These are phyloP conservation scores for Pogonomyrmex californicus DNA, from an alignment of 1,140 invertebrate species.

Conservation along the genomic window DNA sequence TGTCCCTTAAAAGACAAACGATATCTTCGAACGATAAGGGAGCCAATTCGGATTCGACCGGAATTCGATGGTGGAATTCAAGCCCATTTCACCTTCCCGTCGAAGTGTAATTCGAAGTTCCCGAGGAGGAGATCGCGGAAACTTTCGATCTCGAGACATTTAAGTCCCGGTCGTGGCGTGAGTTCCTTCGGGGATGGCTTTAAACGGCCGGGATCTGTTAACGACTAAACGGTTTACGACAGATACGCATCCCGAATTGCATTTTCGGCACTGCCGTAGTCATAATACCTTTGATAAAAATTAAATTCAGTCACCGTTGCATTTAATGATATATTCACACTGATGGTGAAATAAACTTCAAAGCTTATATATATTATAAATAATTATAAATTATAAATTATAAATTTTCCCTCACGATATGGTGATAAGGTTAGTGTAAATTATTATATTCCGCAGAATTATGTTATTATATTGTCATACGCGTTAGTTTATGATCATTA, in stretches of 20 bases:
- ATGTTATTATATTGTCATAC: background rate
- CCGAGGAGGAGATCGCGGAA: slow-evolving; percentile 28
- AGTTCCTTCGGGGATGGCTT: slow-evolving; percentile 63
- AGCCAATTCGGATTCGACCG: slow-evolving; percentile 60
- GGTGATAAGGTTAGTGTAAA: background rate
- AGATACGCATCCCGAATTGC: slow-evolving; percentile 55
- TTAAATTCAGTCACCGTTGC: background rate
- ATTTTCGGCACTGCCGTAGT: slow-evolving; percentile 12
- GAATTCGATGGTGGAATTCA: slow-evolving; percentile 68
- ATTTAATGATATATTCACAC: background rate
- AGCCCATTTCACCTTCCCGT: slow-evolving; percentile 71
- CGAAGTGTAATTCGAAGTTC: slow-evolving; percentile 73
- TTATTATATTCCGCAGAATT: background rate
- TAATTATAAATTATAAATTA: background rate
- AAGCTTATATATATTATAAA: background rate
- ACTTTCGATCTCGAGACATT: slow-evolving; percentile 72
- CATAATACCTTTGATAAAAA: background rate
- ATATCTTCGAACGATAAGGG: slow-evolving; percentile 60
- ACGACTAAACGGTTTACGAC: slow-evolving; percentile 44
- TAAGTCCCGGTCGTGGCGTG: slow-evolving; percentile 66
- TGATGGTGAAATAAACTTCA: background rate
- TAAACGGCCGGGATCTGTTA: slow-evolving; percentile 65
- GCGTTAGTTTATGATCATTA: background rate
- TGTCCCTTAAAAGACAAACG: slow-evolving; percentile 71
- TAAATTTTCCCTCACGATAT: background rate